Percentiles rank a stretch among this genome's conserved stretches.
These are phyloP conservation scores for Rambutsinella grinnellia DNA, from an alignment of 2,888 invertebrate genomes.

Conservation along the genomic window DNA sequence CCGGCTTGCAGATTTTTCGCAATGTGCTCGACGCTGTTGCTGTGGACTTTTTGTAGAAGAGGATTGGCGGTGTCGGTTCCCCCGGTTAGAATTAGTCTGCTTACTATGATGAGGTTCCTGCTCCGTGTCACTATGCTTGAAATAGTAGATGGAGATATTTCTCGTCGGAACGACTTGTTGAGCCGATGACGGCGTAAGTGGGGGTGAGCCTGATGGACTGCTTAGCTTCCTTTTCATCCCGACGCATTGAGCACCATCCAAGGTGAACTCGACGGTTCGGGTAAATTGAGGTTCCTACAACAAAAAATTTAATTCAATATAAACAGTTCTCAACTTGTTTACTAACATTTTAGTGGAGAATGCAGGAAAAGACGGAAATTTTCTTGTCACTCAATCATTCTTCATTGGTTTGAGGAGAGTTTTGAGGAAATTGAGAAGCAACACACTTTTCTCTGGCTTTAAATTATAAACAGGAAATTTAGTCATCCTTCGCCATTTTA, in stretches of 20 bases:
- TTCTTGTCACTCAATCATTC: not conserved
- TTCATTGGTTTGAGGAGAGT: too few relatives aligned
- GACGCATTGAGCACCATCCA: constrained; percentile 59
- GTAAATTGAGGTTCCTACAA: constrained; percentile 63
- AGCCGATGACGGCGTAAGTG: constrained; percentile 46
- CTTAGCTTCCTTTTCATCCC: constrained; percentile 65
- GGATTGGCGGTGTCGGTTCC: constrained; percentile 24
- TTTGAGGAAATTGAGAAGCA: too few relatives aligned
- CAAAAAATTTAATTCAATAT: too few relatives aligned
- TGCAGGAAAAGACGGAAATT: not conserved
- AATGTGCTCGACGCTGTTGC: constrained; percentile 38
- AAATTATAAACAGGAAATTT: too few relatives aligned
- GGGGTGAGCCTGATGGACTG: constrained; percentile 59
- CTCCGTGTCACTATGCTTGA: constrained; percentile 67
- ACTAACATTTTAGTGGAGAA: too few relatives aligned
- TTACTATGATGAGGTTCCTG: constrained; percentile 51
- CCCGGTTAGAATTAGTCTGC: constrained; percentile 16
- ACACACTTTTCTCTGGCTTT: too few relatives aligned
- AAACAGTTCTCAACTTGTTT: too few relatives aligned
- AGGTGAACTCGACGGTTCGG: constrained; percentile 64
- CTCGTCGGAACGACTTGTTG: constrained; percentile 58
- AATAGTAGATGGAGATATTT: constrained; percentile 67
- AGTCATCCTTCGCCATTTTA: too few relatives aligned
- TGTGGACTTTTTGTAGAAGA: constrained; percentile 25
- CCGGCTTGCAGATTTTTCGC: constrained; percentile 49